phyloP scores from a whole-genome alignment of 2,797 vertebrate species.

The Garrulus glandarius region DNA sequence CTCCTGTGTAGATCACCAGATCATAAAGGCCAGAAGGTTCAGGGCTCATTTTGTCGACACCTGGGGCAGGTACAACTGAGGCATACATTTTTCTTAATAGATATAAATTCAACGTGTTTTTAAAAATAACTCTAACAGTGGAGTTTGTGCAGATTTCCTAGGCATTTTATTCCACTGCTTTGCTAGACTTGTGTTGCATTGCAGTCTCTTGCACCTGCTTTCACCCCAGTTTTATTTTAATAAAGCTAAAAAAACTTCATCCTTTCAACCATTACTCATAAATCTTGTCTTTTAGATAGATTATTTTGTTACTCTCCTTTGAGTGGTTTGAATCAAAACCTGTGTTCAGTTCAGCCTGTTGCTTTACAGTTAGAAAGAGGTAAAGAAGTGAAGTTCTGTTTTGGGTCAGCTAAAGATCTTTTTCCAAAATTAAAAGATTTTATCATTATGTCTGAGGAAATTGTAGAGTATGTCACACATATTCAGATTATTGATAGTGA shows the following conservation, averaged over 20 bases:
- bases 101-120: neutral
- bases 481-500: neutral
- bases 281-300: neutral
- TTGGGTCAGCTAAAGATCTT: neutral
- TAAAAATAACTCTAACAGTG: neutral
- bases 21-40: neutral
- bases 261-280: neutral
- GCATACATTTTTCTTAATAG: neutral
- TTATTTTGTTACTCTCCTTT: neutral
- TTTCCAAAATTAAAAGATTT: neutral
- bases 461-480: neutral
- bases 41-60: neutral
- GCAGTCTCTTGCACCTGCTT: neutral
- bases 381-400: neutral
- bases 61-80: neutral
- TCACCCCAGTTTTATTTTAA: neutral
- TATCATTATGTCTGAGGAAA: neutral
- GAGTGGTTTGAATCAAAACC: neutral
- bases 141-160: neutral
- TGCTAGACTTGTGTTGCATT: neutral
- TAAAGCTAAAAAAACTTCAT: neutral
- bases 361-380: neutral
- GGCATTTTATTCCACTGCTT: neutral
- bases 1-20: neutral
- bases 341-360: neutral